Conservation (phyloP, 2,797 vertebrate genomes). For the Poliocrania exsul region DNA sequence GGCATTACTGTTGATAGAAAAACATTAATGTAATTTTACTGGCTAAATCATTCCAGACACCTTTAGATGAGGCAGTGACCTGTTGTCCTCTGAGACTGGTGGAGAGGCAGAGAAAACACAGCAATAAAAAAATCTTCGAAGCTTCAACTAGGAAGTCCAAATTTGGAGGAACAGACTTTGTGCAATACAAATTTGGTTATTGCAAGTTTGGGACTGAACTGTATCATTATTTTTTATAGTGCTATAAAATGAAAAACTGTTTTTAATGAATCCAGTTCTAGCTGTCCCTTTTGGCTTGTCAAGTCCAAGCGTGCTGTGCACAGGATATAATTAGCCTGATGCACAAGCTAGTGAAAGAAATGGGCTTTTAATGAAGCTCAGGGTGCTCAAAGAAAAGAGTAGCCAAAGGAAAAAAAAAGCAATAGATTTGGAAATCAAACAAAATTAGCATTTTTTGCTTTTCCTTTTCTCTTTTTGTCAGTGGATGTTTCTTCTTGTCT, state of each 20-base stretch:
- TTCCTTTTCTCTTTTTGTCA: not conserved
- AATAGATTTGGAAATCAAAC: not conserved
- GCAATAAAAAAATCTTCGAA: not conserved
- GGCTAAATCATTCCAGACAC: not conserved
- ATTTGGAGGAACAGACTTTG: not conserved
- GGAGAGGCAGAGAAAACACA: not conserved
- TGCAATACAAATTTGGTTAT: constrained; percentile 35
- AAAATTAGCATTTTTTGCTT: not conserved
- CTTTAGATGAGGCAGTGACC: not conserved
- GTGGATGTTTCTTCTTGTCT: not conserved
- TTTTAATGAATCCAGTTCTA: constrained; percentile 20
- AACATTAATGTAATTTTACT: constrained; percentile 12
- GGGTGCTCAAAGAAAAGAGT: not conserved
- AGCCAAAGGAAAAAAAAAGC: not conserved
- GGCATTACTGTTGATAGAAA: not conserved
- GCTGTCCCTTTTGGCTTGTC: constrained; percentile 36
- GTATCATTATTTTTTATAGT: constrained; percentile 56
- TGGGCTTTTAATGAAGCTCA: not conserved
- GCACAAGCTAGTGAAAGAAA: constrained; percentile 22
- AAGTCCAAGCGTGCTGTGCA: not conserved
- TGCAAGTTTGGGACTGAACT: constrained; percentile 32
- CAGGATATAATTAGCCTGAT: constrained; percentile 52
- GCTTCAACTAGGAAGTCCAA: not conserved
- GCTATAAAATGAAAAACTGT: constrained; percentile 35
- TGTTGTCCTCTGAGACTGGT: not conserved